These are phyloP conservation scores for Aphodius granarius DNA, from an alignment of 2,888 invertebrate species.

Conservation along the genomic window DNA sequence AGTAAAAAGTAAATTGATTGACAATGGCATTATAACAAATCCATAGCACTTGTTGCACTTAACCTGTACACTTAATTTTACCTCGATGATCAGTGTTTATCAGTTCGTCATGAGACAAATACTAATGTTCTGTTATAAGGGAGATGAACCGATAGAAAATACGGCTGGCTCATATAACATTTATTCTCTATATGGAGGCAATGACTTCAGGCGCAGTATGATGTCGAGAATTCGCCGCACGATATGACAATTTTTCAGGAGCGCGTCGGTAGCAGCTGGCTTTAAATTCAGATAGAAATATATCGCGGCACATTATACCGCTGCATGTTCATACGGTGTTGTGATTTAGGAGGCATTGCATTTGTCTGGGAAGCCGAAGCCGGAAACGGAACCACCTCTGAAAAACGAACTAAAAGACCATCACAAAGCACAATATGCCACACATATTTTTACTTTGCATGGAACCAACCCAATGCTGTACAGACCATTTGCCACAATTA, in stretches of 20 bases:
- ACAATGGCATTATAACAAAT: no score
- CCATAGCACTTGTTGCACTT: no score
- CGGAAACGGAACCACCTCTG: not conserved
- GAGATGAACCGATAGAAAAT: no score
- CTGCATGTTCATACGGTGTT: constrained; percentile 6
- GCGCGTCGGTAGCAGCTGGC: not conserved
- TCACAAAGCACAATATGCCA: not conserved
- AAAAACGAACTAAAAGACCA: not conserved
- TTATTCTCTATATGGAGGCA: not conserved
- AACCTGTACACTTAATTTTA: no score
- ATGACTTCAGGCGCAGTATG: not conserved
- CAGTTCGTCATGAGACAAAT: no score
- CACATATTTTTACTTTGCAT: not conserved
- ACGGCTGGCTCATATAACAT: not conserved
- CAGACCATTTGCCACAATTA: no score
- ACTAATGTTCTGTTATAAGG: no score
- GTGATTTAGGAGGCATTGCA: not conserved
- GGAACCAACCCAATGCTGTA: no score
- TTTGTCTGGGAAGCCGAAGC: not conserved
- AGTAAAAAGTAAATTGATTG: no score
- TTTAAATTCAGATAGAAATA: not conserved
- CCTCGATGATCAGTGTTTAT: no score
- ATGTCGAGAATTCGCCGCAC: not conserved
- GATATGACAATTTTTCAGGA: not conserved
- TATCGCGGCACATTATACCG: constrained; percentile 11